Base-by-base conservation (phyloP, 2,888 invertebrate genomes). In the Tipula lateralis region DNA sequence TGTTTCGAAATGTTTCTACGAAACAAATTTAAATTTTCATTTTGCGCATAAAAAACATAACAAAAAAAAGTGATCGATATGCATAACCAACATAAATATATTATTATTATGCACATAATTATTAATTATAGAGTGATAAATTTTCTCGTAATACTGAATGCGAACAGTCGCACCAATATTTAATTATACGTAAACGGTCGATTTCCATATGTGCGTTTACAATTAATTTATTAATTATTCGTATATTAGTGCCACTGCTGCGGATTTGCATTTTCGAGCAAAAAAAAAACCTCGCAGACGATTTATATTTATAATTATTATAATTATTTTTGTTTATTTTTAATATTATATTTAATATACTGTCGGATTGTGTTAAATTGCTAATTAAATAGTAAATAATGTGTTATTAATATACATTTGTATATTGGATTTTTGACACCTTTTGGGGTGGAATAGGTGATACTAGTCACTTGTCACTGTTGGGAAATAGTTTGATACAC, bases 61-160 rank as follows among this genome's bases (percentile, higher is more conserved):
- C 12, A 50, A 50, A 50, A 16, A 16, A 50, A 50, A 50, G 44
- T 50, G 44, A n/a, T n/a, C n/a, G 16, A 44, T 39, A 44, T n/a
- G n/a, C n/a, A n/a, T 44, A 44, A 16, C 16, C 3, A 16, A 16
- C 16, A 44, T 16, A 16, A 16, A 44, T 44, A 34, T 5, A 7
- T 4, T 9, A 9, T 36, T 66, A 66, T 9, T 24, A 66, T 66
- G 24, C 24, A 66, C 19, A 66, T 66, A 66, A 66, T 66, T 66
- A 66, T 24, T 66, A 66, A 66, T 66, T 66, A 66, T 24, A 66
- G 66, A 66, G 66, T 66, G 66, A 66, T 66, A 66, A 66, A 66
- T 66, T 66, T 66, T 66, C 66, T 24, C 24, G 66, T 66, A 66
- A 66, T 66, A 24, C 24, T 66, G 24, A 66, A 66, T 66, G n/a